Evolutionary conservation across 2,888 invertebrate species (phyloP), one percentile per base, ranked within the genome.

Genomic region (Eupithecia dodoneata): DNA sequence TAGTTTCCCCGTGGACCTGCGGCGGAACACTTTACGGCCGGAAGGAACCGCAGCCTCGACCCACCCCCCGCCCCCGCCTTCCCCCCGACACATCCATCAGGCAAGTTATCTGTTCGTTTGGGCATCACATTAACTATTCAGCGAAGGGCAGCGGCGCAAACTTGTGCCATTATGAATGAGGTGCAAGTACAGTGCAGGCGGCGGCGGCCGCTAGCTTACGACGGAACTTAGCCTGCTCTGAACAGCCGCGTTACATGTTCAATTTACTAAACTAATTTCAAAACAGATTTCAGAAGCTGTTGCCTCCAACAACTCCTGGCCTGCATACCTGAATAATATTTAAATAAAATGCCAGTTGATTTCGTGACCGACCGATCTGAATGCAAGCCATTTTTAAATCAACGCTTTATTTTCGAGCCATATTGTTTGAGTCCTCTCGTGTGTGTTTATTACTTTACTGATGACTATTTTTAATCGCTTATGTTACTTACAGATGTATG

Each of bases 41-140:
- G 75, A 78, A 76, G 73, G 71, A 75, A 75, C 78, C 78, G 66
- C 52, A 52, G 52, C 52, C 52, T 13, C 13, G 6, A 30, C 15
- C 45, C 72, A 12, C 66, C 10, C 66, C 52, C 67, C 41, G 7
- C 45, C 44, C 55, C 69, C 69, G 9, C 49, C 44, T 1, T 44
- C 47, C 52, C 30, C 9, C 45, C n/a, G 4, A 0, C 18, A 44
- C 55, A 69, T 74, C 74, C 74, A 74, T 74, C 74, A 74, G 30
- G 30, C 18, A 55, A 74, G 67, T 73, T 73, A 69, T 69, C 74
- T 55, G 44, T 73, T 73, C 63, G 69, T 70, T 73, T 4, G 42
- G 45, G 44, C 71, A 45, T 77, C 72, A 74, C 74, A 70, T 75
- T 47, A 77, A 75, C 55, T 75, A 77, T 77, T 75, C 75, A 73